A percentile compares a stretch with the other conserved stretches of the same genome.
Conservation (phyloP, 2,113 vertebrate genomes). For the Takifugu bimaculatus region DNA sequence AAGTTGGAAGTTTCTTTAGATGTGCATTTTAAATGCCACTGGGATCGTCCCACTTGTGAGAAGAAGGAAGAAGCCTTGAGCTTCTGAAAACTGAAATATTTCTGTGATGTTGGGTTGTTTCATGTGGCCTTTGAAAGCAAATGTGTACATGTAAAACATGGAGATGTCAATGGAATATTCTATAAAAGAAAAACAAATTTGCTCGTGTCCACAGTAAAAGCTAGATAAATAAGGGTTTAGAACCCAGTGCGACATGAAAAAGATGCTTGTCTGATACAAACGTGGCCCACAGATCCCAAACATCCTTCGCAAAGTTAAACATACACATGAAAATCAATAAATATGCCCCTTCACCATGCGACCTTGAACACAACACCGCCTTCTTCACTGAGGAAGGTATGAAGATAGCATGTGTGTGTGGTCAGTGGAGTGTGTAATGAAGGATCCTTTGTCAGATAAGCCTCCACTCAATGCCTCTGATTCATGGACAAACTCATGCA, state of each 20-base stretch:
- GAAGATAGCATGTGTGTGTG: conserved; percentile 15
- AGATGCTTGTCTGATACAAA: conserved; percentile 23
- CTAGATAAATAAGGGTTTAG: conserved; percentile 17
- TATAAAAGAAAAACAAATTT: conserved; percentile 1
- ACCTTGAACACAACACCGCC: conserved; percentile 22
- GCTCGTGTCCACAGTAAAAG: neutral
- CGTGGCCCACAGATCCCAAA: conserved; percentile 27
- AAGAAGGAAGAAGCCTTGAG: too few species aligned
- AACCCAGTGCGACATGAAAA: conserved; percentile 26
- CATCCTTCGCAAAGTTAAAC: conserved; percentile 26
- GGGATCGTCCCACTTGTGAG: too few species aligned
- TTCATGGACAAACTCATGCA: conserved; percentile 40
- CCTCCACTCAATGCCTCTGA: conserved; percentile 41
- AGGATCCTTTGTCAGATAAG: conserved; percentile 45
- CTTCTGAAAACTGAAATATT: too few species aligned
- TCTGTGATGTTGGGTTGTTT: too few species aligned
- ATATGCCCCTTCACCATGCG: conserved; percentile 9
- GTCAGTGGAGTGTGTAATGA: conserved; percentile 21
- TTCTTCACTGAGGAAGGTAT: conserved; percentile 26
- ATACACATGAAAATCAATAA: conserved; percentile 39
- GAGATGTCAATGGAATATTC: conserved; percentile 26
- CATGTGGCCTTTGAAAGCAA: neutral
- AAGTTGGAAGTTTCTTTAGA: too few species aligned
- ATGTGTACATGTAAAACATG: neutral
- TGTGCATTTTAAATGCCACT: too few species aligned